Percentiles rank a stretch among this genome's conserved stretches.
Conservation (phyloP, 2,888 invertebrate genomes). For the Chaetoderma sp. region DNA sequence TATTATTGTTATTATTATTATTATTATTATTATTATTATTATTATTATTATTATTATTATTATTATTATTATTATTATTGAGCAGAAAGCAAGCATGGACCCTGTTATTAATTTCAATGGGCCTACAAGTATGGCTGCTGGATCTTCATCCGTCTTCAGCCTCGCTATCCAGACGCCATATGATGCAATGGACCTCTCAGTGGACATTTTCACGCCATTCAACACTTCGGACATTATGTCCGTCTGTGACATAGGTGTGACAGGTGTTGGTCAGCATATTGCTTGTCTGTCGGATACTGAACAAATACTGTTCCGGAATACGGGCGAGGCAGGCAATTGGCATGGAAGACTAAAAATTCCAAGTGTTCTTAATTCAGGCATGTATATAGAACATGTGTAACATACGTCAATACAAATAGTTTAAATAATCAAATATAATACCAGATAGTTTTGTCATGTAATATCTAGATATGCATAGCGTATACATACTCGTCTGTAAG, state of each 20-base stretch:
- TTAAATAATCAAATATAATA: no score
- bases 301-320: constrained; percentile 18
- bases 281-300: constrained; percentile 50
- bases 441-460: no score
- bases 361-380: constrained; percentile 51
- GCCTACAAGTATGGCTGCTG: constrained; percentile 46
- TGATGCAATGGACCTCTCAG: constrained; percentile 38
- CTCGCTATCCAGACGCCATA: constrained; percentile 55
- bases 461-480: no score
- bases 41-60: no score
- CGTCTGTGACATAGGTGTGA: constrained; percentile 43
- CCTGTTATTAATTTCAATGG: constrained; percentile 54
- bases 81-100: no score
- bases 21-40: no score
- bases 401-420: no score
- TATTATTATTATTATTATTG: no score
- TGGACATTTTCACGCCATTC: constrained; percentile 56
- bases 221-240: constrained; percentile 56
- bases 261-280: constrained; percentile 41
- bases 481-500: no score
- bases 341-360: constrained; percentile 46
- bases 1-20: no score
- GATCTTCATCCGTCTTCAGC: constrained; percentile 43
- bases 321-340: constrained; percentile 41
- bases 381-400: not conserved